A percentile compares a stretch with the other conserved stretches of the same genome.
These are phyloP conservation scores for Leptopilina clavipes DNA, from an alignment of 1,140 invertebrate species.

Conservation along the genomic window DNA sequence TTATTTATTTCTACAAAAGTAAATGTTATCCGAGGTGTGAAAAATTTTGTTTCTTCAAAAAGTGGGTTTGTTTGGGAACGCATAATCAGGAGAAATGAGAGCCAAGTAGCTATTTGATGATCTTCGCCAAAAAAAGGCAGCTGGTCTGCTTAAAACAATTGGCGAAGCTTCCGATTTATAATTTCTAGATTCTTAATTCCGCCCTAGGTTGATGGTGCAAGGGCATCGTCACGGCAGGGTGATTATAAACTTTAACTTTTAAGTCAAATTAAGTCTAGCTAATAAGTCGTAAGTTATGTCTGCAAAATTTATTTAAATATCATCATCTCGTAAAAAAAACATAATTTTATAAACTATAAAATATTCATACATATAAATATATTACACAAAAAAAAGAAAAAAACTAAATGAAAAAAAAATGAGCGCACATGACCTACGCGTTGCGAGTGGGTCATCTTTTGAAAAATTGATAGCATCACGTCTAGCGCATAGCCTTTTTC, in stretches of 20 bases:
- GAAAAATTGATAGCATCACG: slow-evolving; percentile 43
- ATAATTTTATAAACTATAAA: not conserved
- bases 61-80: slow-evolving; percentile 5
- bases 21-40: no score
- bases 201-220: slow-evolving; percentile 62
- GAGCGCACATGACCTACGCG: slow-evolving; percentile 41
- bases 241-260: slow-evolving; percentile 55
- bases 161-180: slow-evolving; percentile 70
- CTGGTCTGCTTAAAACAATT: slow-evolving; percentile 65
- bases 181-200: slow-evolving; percentile 68
- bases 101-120: slow-evolving; percentile 47
- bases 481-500: slow-evolving; percentile 46
- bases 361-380: slow-evolving; percentile 49
- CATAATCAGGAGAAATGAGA: slow-evolving; percentile 8
- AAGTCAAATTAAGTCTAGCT: slow-evolving; percentile 59
- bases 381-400: slow-evolving; percentile 44
- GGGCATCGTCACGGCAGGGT: slow-evolving; percentile 50
- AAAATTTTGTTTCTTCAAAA: not conserved
- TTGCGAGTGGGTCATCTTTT: slow-evolving; percentile 38
- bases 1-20: no score
- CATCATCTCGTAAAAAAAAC: slow-evolving; percentile 46
- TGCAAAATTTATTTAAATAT: slow-evolving; percentile 53
- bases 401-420: slow-evolving; percentile 43
- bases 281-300: slow-evolving; percentile 60
- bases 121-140: slow-evolving; percentile 64